Conservation (phyloP, 2,888 invertebrate genomes). For the Cephus rjabovi region DNA sequence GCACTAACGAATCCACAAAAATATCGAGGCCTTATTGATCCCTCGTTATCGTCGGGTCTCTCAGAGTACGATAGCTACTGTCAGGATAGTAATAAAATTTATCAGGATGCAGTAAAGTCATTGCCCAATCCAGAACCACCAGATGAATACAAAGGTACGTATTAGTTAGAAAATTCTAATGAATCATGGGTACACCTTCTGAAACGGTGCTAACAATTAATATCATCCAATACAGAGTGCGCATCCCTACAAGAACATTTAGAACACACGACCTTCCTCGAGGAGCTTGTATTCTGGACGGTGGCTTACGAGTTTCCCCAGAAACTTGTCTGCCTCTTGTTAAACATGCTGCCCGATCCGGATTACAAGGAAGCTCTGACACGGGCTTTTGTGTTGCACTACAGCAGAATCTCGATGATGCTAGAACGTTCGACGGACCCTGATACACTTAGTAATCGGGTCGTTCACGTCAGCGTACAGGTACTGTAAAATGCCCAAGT, state of each 20-base stretch:
- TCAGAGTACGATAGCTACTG: slow-evolving; percentile 81
- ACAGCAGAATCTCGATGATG: slow-evolving; percentile 93
- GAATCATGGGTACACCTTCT: background rate
- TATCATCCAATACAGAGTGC: slow-evolving; percentile 68
- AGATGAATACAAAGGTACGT: slow-evolving; percentile 77
- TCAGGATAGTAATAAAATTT: slow-evolving; percentile 79
- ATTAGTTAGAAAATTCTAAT: background rate
- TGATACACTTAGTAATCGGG: slow-evolving; percentile 92
- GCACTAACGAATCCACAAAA: slow-evolving; percentile 87
- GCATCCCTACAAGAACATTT: slow-evolving; percentile 83
- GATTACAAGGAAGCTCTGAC: slow-evolving; percentile 96
- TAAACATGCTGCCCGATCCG: slow-evolving; percentile 95
- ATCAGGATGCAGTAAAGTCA: slow-evolving; percentile 84
- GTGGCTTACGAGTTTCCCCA: slow-evolving; percentile 98
- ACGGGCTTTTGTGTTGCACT: slow-evolving; percentile 94
- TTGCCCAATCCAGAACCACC: slow-evolving; percentile 81
- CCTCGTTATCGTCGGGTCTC: slow-evolving; percentile 53
- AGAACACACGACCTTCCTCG: slow-evolving; percentile 86
- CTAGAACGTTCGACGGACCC: slow-evolving; percentile 87
- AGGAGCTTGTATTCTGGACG: slow-evolving; percentile 98
- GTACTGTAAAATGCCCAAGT: slow-evolving; percentile 30
- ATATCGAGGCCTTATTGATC: slow-evolving; percentile 60
- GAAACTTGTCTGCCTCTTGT: slow-evolving; percentile 92
- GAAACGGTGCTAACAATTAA: background rate
- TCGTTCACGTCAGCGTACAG: slow-evolving; percentile 96